Percentiles rank a stretch among this genome's conserved stretches.
phyloP scores from a whole-genome alignment of 2,797 vertebrate species.

The Sebastes taczanowskii region DNA sequence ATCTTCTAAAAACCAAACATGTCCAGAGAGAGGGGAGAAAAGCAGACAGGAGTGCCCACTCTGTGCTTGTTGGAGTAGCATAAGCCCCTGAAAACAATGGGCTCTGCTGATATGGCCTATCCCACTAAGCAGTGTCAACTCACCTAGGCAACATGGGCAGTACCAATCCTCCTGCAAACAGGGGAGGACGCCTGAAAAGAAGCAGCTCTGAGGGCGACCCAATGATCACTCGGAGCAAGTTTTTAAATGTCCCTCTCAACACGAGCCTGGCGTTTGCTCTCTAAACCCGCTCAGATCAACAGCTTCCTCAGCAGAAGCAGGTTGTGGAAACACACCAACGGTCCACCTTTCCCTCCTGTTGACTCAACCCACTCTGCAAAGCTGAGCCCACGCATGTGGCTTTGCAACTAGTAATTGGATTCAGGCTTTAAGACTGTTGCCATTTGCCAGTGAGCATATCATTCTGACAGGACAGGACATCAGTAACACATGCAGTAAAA shows the following conservation, averaged over 20 bases:
- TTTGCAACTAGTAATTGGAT: conserved; percentile 80
- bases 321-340: no score
- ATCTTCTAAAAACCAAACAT: conserved; percentile 39
- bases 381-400: conserved; percentile 54
- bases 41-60: conserved; percentile 23
- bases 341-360: not conserved
- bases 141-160: conserved; percentile 76
- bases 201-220: not conserved
- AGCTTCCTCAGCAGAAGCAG: not conserved
- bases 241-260: accelerated
- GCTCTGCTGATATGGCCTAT: conserved; percentile 70
- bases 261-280: accelerated
- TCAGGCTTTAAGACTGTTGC: conserved; percentile 67
- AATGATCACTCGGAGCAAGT: accelerated
- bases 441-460: conserved; percentile 38
- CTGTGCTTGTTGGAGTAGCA: conserved; percentile 27
- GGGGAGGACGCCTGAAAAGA: conserved; percentile 1
- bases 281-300: accelerated
- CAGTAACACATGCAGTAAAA: not conserved
- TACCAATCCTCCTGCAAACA: conserved; percentile 63
- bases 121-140: conserved; percentile 65
- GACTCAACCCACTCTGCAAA: conserved; percentile 27
- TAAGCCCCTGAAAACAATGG: conserved; percentile 73
- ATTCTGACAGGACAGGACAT: conserved; percentile 24
- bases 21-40: conserved; percentile 28